Conservation (phyloP, 2,113 vertebrate species). For the Mesitornis unicolor region DNA sequence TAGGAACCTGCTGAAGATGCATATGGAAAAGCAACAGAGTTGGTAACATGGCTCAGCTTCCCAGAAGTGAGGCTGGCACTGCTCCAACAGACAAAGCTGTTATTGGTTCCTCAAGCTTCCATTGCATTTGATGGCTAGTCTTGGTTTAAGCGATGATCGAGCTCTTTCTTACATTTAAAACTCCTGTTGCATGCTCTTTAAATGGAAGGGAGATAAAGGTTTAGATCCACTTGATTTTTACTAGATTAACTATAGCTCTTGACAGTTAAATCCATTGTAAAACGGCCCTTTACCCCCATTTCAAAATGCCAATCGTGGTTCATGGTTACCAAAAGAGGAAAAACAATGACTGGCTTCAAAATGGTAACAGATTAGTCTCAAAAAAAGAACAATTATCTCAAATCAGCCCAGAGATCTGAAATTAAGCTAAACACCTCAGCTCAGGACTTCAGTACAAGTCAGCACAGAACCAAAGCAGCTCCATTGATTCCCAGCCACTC, state of each 20-base stretch:
- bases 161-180: background rate
- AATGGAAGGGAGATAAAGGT: background rate
- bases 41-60: background rate
- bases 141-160: background rate
- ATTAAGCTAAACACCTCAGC: background rate
- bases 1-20: background rate
- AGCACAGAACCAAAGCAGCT: background rate
- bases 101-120: background rate
- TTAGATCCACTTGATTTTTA: background rate
- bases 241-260: background rate
- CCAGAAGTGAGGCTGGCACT: background rate
- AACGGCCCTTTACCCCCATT: background rate
- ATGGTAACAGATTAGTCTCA: background rate
- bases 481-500: background rate
- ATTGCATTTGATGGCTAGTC: background rate
- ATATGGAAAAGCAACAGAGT: background rate
- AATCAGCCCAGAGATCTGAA: background rate
- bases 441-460: background rate
- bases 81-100: background rate
- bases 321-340: background rate
- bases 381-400: background rate
- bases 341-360: background rate
- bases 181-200: background rate
- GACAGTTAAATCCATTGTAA: background rate
- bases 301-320: background rate